Conservation (phyloP, 2,888 invertebrate genomes). For the Coronaproctus castanopsis region DNA sequence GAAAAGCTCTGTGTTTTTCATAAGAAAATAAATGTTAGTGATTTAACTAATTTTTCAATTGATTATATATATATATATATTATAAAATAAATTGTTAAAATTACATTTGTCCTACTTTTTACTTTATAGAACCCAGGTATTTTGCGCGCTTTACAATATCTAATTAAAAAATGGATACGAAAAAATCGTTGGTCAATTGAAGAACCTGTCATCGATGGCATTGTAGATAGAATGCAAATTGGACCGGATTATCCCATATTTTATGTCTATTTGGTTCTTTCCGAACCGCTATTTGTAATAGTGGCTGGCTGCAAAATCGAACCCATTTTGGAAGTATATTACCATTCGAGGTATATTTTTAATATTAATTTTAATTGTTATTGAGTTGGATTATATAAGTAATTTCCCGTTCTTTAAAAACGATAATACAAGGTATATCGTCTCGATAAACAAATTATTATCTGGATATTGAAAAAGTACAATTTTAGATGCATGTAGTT, state of each 20-base stretch:
- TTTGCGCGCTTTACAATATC: neutral
- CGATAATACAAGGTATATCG: too few species aligned
- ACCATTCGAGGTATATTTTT: neutral
- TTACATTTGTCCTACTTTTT: too few species aligned
- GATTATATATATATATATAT: too few species aligned
- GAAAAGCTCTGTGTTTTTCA: too few species aligned
- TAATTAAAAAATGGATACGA: neutral
- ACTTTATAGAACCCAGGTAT: neutral
- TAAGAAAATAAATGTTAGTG: too few species aligned
- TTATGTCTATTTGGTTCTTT: neutral
- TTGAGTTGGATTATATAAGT: neutral
- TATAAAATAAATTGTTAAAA: too few species aligned
- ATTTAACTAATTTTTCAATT: too few species aligned
- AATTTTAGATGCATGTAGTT: too few species aligned
- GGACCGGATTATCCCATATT: neutral
- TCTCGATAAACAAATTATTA: too few species aligned
- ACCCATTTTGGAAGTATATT: neutral
- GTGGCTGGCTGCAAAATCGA: neutral
- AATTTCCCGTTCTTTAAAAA: too few species aligned
- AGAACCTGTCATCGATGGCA: neutral
- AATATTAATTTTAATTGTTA: neutral
- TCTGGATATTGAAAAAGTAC: too few species aligned
- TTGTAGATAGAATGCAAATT: neutral
- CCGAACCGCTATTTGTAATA: neutral
- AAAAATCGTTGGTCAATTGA: neutral